Conservation (phyloP, 1,140 invertebrate genomes). For the Brachionus sp. region DNA sequence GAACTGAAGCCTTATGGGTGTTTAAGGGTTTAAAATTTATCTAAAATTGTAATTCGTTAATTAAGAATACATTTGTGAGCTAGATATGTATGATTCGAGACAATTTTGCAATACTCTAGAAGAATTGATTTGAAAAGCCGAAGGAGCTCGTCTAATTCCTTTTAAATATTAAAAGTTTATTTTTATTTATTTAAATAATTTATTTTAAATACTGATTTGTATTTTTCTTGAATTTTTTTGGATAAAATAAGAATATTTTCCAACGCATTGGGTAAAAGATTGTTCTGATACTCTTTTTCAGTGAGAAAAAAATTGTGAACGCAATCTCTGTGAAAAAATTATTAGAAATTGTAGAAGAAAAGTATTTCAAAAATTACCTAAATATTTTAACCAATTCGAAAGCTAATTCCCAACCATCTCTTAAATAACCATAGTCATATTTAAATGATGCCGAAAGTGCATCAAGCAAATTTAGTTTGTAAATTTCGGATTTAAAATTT, state of each 20-base stretch:
- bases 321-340: neutral
- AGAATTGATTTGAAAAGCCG: neutral
- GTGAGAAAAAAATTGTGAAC: neutral
- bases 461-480: slow-evolving; percentile 21
- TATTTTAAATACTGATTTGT: neutral
- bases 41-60: neutral
- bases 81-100: neutral
- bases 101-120: slow-evolving; percentile 29
- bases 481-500: neutral
- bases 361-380: neutral
- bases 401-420: neutral
- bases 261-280: neutral
- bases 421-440: slow-evolving; percentile 23
- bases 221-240: slow-evolving; percentile 36
- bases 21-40: too few relatives aligned
- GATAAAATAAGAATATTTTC: slow-evolving; percentile 35
- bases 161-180: neutral
- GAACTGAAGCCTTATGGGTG: slow-evolving; percentile 30
- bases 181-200: neutral
- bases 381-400: slow-evolving; percentile 39
- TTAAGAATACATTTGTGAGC: slow-evolving; percentile 6
- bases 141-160: neutral
- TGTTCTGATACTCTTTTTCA: slow-evolving; percentile 20
- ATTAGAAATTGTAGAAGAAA: neutral
- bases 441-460: slow-evolving; percentile 17